phyloP scores from a whole-genome alignment of 2,888 invertebrate species.

The Xestia xanthographa region DNA sequence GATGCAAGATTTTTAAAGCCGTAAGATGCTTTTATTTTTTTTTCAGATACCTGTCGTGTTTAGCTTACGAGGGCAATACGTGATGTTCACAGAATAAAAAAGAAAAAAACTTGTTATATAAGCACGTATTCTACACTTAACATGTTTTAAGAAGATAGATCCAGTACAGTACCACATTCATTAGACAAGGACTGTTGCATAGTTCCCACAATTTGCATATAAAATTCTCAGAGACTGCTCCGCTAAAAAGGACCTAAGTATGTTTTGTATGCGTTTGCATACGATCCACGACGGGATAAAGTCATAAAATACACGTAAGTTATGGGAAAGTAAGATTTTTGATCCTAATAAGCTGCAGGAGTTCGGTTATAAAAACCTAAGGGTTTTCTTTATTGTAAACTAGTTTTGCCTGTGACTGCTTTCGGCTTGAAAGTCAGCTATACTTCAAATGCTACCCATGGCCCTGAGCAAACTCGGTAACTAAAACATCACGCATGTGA shows the following conservation, averaged over 20 bases:
- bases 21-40: neutral
- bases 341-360: neutral
- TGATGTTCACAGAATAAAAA: slow-evolving; percentile 10
- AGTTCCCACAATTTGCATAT: slow-evolving; percentile 55
- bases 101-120: neutral
- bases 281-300: slow-evolving; percentile 11
- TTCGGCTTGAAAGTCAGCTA: neutral
- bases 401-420: neutral
- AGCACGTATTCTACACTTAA: slow-evolving; percentile 18
- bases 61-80: neutral
- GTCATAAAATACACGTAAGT: slow-evolving; percentile 32
- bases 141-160: slow-evolving; percentile 33
- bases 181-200: slow-evolving; percentile 22
- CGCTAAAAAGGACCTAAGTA: slow-evolving; percentile 39
- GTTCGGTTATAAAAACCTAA: neutral
- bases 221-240: slow-evolving; percentile 38
- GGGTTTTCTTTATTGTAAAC: neutral
- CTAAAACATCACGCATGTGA: neutral
- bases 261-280: slow-evolving; percentile 28
- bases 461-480: neutral
- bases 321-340: slow-evolving; percentile 26
- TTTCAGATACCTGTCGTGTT: neutral
- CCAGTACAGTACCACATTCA: slow-evolving; percentile 35
- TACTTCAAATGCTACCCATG: neutral
- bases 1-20: neutral